Percentiles rank a stretch among this genome's conserved stretches.
These are phyloP conservation scores for Scaptodrosophila lebanonensis DNA, from an alignment of 1,140 invertebrate species.

Conservation along the genomic window DNA sequence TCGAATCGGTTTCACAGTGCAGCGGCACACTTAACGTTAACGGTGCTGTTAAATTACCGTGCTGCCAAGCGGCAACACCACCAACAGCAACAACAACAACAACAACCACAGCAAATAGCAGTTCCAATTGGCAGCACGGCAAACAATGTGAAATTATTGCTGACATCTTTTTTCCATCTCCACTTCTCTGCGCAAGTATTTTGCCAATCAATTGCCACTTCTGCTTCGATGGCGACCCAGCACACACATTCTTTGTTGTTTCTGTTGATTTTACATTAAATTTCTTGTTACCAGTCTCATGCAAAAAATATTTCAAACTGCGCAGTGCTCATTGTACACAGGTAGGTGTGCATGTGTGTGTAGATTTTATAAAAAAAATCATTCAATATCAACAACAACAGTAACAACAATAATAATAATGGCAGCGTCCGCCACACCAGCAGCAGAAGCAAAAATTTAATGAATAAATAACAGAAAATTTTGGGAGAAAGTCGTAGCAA, in stretches of 20 bases:
- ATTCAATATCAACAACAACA: constrained; percentile 22
- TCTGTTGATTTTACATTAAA: constrained; percentile 60
- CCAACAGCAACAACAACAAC: constrained; percentile 2
- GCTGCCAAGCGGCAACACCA: constrained; percentile 27
- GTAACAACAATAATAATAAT: constrained; percentile 33
- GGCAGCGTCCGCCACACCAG: constrained; percentile 43
- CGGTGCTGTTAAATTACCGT: constrained; percentile 53
- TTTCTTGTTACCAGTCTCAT: constrained; percentile 48
- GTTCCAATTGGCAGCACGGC: constrained; percentile 43
- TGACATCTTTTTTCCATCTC: constrained; percentile 55
- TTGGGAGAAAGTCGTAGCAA: constrained; percentile 68
- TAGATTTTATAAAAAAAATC: constrained; percentile 19
- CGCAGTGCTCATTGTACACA: constrained; percentile 10
- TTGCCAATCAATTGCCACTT: constrained; percentile 65
- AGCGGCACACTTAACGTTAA: constrained; percentile 48
- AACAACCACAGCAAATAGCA: constrained; percentile 1
- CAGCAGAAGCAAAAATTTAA: constrained; percentile 68
- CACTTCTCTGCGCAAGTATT: constrained; percentile 29
- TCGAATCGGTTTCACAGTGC: too few species aligned
- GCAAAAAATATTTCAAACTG: constrained; percentile 55
- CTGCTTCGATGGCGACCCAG: constrained; percentile 6
- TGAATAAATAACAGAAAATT: constrained; percentile 72
- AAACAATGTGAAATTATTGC: constrained; percentile 68
- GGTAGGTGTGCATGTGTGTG: constrained; percentile 47
- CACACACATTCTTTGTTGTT: constrained; percentile 31